Evolutionary conservation across 2,888 invertebrate genomes (phyloP), one percentile per base, ranked within the genome.

Genomic region (Eristalinus sepulchralis): DNA sequence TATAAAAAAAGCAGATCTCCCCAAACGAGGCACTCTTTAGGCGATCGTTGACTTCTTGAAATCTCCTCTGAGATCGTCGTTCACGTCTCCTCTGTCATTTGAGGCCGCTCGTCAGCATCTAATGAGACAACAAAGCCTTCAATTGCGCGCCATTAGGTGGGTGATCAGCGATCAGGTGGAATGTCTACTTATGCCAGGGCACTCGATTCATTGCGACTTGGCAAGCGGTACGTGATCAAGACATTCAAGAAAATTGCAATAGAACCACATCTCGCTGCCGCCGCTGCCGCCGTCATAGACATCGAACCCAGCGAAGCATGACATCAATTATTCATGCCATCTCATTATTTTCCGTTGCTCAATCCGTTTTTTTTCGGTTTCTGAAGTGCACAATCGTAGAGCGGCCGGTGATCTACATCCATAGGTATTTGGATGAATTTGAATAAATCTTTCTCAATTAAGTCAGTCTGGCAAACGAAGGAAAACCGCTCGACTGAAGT

Each of bases 281-380:
- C 47, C 5, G 27, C 27, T 17, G n/a, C n/a, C 60, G 60, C 22
- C 20, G 34, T 34, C 68, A 68, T 68, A 68, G 24, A 55, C 31
- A 53, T 62, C 34, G n/a, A 53, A 78, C 63, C 64, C 71, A 71
- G 1, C 64, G 47, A 71, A 64, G 71, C 71, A 67, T 79, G 71
- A 79, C 79, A 79, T 79, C 64, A 79, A 79, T 79, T 79, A 79
- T 79, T 79, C 71, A 79, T 79, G 79, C 39, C 64, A 72, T 47
- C 64, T 71, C 47, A 60, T 71, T 79, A 64, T 5, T n/a, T 10
- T 79, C 22, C 39, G 20, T 47, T 64, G 27, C 5, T 27, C 27
- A 27, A 5, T 27, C 5, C 27, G 5, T 22, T 47, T 71, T 31
- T 17, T 33, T 76, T 47, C 17, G 22, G n/a, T 39, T 11, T 66